Percentiles rank a stretch among this genome's conserved stretches.
Conservation (phyloP, 2,113 vertebrate species). For the Leiothrix lutea region DNA sequence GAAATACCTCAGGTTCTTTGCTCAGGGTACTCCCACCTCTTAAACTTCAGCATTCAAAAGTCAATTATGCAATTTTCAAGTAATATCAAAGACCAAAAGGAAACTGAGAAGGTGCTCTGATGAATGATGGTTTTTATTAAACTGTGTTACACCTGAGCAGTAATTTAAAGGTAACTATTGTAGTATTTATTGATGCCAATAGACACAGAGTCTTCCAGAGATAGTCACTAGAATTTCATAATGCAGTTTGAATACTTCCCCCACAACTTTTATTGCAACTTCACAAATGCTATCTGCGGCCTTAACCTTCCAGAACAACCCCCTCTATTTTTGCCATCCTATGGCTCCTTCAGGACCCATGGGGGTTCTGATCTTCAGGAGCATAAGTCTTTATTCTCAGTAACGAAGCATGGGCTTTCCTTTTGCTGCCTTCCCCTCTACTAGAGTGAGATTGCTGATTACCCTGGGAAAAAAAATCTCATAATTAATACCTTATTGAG, state of each 20-base stretch:
- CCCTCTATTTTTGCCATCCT: not conserved
- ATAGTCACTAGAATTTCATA: not conserved
- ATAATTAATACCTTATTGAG: not conserved
- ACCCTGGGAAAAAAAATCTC: not conserved
- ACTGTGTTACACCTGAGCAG: not conserved
- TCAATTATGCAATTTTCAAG: not conserved
- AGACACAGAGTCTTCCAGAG: not conserved
- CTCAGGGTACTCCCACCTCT: not conserved
- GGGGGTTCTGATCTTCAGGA: not conserved
- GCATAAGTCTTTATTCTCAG: too few relatives aligned
- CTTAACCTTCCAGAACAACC: not conserved
- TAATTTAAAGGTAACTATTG: not conserved
- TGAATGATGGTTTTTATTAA: not conserved
- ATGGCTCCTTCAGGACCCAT: not conserved
- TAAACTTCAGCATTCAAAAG: not conserved
- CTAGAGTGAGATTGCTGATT: not conserved
- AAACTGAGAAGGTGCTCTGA: not conserved
- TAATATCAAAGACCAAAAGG: not conserved
- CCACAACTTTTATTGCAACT: not conserved
- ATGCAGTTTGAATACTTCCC: not conserved
- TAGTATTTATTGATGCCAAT: not conserved
- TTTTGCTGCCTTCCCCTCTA: not conserved
- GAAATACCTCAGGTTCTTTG: slow-evolving; percentile 7
- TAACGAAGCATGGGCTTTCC: not conserved
- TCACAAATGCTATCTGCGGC: not conserved